Base-by-base conservation (phyloP, 2,797 vertebrate genomes). In the Phataginus tricuspis region DNA sequence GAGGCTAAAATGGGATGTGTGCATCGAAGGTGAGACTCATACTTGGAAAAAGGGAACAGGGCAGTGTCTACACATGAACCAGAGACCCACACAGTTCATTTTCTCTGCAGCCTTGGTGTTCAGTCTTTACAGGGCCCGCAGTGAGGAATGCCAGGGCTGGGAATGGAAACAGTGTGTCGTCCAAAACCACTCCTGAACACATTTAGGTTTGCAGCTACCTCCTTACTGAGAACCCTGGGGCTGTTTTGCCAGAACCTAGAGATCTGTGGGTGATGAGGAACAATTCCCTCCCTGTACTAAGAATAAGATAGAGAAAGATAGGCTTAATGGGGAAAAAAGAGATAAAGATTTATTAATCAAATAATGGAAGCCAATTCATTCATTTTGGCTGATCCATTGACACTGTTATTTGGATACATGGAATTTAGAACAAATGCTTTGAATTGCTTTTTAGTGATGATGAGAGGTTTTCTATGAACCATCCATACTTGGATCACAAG, bases 31-130 rank as follows among this genome's bases (percentile, higher is more conserved):
- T 1, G 61, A 37, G 13, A 68, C 25, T 64, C 7, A 0, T 27
- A 31, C 39, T 53, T 49, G 49, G 39, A n/a, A 82, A 74, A 19
- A 49, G 14, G 21, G 21, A 25, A 72, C 2, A 13, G 29, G 31
- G 16, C 9, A 31, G 27, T 4, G 16, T 45, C 31, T 63, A 18
- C 11, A 31, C 21, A 15, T 2, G 25, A 53, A 13, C 25, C n/a
- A 39, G 7, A 71, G 2, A 34, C 37, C 14, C 39, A 2, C 0
- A 1, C 3, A n/a, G 1, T 6, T 23, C n/a, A 13, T 39, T 29
- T 86, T 66, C n/a, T 7, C 13, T n/a, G 34, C 42, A 51, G 5
- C 13, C 8, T 79, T n/a, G 8, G 25, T 37, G 9, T 9, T 69
- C 21, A 1, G 2, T 16, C 15, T 63, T 74, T 42, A 27, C 1